Percentiles rank a stretch among this genome's conserved stretches.
Conservation (phyloP, 2,888 invertebrate genomes). For the Blastobasis adustella region DNA sequence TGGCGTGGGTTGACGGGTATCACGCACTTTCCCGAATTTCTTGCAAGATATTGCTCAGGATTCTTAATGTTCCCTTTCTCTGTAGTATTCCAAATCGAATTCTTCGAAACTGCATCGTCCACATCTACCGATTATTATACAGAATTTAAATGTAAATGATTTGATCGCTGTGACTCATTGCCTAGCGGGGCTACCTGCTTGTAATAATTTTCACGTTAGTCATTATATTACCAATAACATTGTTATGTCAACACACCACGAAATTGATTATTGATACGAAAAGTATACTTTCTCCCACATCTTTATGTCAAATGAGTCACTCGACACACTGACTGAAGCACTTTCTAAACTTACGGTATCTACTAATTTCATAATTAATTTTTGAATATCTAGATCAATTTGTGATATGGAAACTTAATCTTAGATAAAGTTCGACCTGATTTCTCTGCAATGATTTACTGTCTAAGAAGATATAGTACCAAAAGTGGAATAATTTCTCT, state of each 20-base stretch:
- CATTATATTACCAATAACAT: too few relatives aligned
- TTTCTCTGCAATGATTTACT: background rate
- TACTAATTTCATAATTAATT: slow-evolving; percentile 3
- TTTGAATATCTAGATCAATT: slow-evolving; percentile 1
- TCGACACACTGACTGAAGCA: slow-evolving; percentile 4
- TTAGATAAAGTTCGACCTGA: slow-evolving; percentile 2
- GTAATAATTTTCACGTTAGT: too few relatives aligned
- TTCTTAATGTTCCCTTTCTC: too few relatives aligned
- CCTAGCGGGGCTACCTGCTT: too few relatives aligned
- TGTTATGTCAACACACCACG: slow-evolving; percentile 10
- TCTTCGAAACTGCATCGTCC: too few relatives aligned
- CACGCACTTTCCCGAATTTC: too few relatives aligned
- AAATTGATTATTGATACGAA: background rate
- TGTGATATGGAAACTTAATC: background rate
- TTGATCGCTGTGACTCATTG: too few relatives aligned
- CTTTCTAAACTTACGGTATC: slow-evolving; percentile 11
- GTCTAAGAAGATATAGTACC: slow-evolving; percentile 12
- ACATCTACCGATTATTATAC: too few relatives aligned
- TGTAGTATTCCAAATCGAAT: too few relatives aligned
- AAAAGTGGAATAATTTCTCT: background rate
- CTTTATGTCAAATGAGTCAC: slow-evolving; percentile 7
- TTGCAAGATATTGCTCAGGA: too few relatives aligned
- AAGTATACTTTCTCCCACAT: slow-evolving; percentile 4
- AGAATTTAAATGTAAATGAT: too few relatives aligned
- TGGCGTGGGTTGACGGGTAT: too few relatives aligned